Percentiles rank a stretch among this genome's conserved stretches.
Evolutionary conservation across 2,113 vertebrate genomes (phyloP).

Genomic region (Solea solea): DNA sequence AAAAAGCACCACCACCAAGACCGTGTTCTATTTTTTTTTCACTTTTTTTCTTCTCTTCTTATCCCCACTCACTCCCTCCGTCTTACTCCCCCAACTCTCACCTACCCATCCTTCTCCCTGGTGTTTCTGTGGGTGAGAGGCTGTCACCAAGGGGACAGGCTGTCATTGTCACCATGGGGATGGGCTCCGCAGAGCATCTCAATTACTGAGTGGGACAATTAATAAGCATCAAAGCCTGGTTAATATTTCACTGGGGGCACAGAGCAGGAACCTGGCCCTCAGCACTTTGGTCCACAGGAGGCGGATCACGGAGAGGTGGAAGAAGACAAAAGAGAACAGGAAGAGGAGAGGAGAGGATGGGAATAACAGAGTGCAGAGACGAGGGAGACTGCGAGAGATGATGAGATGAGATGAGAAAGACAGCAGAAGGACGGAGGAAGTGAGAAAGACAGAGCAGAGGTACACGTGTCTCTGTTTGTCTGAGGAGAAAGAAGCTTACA

Average conservation of each 20-base stretch:
- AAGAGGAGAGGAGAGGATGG: conserved; percentile 42
- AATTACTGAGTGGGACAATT: conserved; percentile 91
- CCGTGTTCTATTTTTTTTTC: not conserved
- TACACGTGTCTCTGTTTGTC: conserved; percentile 29
- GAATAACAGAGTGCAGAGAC: conserved; percentile 20
- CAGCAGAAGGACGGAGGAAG: conserved; percentile 55
- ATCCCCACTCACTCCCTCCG: not conserved
- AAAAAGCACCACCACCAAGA: conserved; percentile 2
- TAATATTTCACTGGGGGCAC: conserved; percentile 74
- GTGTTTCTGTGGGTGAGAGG: conserved; percentile 65
- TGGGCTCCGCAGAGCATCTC: conserved; percentile 84
- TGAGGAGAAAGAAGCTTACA: conserved; percentile 21
- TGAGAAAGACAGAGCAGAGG: conserved; percentile 44
- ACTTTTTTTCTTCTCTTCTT: not conserved
- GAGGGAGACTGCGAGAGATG: conserved; percentile 3
- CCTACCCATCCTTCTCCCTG: conserved; percentile 32
- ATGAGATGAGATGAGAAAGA: conserved; percentile 47
- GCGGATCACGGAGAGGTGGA: conserved; percentile 27
- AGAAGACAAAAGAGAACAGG: conserved; percentile 50
- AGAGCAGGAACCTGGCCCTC: conserved; percentile 37
- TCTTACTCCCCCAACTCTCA: conserved; percentile 15
- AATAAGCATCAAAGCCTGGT: conserved; percentile 89
- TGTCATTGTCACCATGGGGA: conserved; percentile 76
- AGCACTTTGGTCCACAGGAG: conserved; percentile 46
- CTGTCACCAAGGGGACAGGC: conserved; percentile 69